phyloP scores from a whole-genome alignment of 2,888 invertebrate genomes.

The Synanthedon andrenaeformis region DNA sequence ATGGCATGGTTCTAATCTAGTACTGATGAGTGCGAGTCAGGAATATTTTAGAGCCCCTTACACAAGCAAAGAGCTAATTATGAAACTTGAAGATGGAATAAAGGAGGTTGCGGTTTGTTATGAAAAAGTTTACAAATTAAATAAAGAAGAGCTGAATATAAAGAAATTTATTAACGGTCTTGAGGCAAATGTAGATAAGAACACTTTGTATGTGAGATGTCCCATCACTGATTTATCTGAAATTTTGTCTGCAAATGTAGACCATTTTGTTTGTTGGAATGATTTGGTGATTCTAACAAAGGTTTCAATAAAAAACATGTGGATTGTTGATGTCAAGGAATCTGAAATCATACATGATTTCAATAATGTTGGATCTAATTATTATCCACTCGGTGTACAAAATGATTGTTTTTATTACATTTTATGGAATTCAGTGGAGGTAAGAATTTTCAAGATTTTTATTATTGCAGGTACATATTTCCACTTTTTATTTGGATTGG shows the following conservation, averaged over 20 bases:
- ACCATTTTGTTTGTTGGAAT: conserved; percentile 33
- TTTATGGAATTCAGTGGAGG: conserved; percentile 31
- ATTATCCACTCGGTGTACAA: conserved; percentile 30
- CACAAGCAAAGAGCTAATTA: conserved; percentile 20
- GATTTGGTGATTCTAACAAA: conserved; percentile 28
- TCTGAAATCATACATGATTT: conserved; percentile 30
- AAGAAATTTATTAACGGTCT: conserved; percentile 22
- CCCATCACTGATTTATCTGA: conserved; percentile 35
- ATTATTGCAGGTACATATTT: neutral
- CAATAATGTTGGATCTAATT: conserved; percentile 22
- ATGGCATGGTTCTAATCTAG: conserved; percentile 18
- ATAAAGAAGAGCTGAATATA: conserved; percentile 5
- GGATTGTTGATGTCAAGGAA: conserved; percentile 32
- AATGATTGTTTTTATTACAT: conserved; percentile 44
- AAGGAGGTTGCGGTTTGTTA: conserved; percentile 22
- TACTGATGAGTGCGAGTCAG: conserved; percentile 44
- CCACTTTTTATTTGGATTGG: too few species aligned
- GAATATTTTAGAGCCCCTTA: conserved; percentile 30
- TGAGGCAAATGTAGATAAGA: conserved; percentile 20
- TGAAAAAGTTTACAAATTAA: conserved; percentile 19
- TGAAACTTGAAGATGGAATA: conserved; percentile 20
- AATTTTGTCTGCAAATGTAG: conserved; percentile 15
- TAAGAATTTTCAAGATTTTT: conserved; percentile 13
- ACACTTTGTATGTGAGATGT: conserved; percentile 28
- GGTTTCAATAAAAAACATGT: conserved; percentile 27